Conservation (phyloP, 2,888 invertebrate species). For the Pachycephus smyrnensis region DNA sequence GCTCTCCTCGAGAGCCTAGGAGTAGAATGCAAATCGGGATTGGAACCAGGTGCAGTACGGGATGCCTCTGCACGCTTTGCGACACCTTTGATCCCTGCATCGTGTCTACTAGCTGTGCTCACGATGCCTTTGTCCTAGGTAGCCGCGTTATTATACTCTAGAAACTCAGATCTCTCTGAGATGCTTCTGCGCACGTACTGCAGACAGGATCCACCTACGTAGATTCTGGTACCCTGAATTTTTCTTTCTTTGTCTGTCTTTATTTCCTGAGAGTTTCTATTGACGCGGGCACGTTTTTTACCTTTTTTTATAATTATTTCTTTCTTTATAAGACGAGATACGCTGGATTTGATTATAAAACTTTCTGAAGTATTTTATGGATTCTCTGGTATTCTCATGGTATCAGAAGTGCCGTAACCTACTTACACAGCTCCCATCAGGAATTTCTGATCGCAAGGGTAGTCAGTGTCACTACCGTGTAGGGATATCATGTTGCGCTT, state of each 20-base stretch:
- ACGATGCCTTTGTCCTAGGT: background rate
- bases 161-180: background rate
- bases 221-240: background rate
- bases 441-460: no score
- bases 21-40: constrained; percentile 4
- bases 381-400: background rate
- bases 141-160: background rate
- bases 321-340: background rate
- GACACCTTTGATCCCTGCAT: constrained; percentile 29
- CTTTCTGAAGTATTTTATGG: background rate
- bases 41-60: constrained; percentile 1
- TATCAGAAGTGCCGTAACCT: background rate
- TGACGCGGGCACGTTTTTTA: background rate
- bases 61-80: constrained; percentile 13
- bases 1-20: background rate
- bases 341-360: background rate
- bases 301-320: background rate
- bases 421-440: no score
- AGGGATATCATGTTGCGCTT: no score
- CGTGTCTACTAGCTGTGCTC: background rate
- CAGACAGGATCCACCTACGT: background rate
- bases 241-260: background rate
- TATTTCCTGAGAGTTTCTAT: background rate
- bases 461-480: no score
- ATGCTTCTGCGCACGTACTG: background rate